Base-by-base conservation (phyloP, 2,888 invertebrate genomes). In the Cerceris ruficornis region DNA sequence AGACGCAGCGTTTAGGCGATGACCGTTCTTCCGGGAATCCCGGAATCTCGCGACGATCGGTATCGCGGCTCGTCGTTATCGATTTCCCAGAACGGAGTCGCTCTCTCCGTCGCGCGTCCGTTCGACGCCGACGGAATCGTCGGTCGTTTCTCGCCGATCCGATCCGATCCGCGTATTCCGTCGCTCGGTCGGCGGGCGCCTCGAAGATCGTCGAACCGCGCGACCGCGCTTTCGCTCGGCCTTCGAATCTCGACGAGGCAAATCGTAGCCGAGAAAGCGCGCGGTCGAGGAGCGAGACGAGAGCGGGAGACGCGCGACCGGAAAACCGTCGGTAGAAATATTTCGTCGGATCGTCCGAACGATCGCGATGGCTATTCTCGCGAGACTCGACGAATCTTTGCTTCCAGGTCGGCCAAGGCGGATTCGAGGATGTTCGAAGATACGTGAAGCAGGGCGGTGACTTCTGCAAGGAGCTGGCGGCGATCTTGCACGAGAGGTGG, bases 401-500 rank as follows among this genome's bases (percentile, higher is more conserved):
- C 0, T 75, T 54, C 6, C 94, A 98, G 98, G 98, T 94, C 71
- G 91, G 96, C 78, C 97, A 97, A 93, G 97, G 97, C 93, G 98
- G 98, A 41, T 98, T 98, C 92, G 98, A 98, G 89, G 98, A 98
- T 92, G 94, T 98, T 62, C 95, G 98, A 73, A 95, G 97, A 84
- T 98, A 97, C 92, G 96, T 98, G 86, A 98, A 98, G 92, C 98
- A 98, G 92, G 98, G 98, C 54, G 97, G 97, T 60, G 98, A 98
- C 92, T 98, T 98, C 92, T 98, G 98, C 93, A 98, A 98, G 91
- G 98, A 98, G 90, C 94, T 98, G 66, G 95, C 97, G 7, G 94
- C 95, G 58, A 97, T 98, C 89, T 93, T 98, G 84, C 98, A 98
- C 93, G 98, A 98, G 94, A 96, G 98, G 98, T 98, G 98, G 98